Evolutionary conservation across 2,888 invertebrate species (phyloP).

Genomic region (Therioaphis trifolii): DNA sequence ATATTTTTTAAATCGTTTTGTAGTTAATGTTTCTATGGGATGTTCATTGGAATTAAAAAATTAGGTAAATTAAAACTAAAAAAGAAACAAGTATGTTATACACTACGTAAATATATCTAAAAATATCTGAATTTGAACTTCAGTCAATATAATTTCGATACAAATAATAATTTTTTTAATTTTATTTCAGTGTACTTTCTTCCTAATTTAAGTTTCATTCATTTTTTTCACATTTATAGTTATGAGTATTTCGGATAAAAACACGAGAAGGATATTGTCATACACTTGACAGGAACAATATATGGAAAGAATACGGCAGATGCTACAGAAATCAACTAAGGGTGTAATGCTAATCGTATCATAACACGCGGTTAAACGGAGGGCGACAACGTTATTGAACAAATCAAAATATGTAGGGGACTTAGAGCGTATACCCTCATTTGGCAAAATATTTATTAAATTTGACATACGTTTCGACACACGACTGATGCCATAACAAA

Average conservation of each 20-base stretch:
- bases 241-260: neutral
- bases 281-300: slow-evolving; percentile 51
- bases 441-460: slow-evolving; percentile 61
- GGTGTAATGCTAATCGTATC: slow-evolving; percentile 63
- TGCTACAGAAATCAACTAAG: slow-evolving; percentile 49
- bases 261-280: neutral
- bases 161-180: too few species aligned
- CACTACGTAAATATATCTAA: too few species aligned
- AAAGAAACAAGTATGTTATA: too few species aligned
- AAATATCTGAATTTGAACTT: too few species aligned
- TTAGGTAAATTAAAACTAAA: too few species aligned
- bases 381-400: slow-evolving; percentile 55
- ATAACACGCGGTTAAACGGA: slow-evolving; percentile 63
- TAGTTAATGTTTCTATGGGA: too few species aligned
- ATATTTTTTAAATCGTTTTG: too few species aligned
- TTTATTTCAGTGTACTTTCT: too few species aligned
- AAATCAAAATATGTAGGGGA: slow-evolving; percentile 56
- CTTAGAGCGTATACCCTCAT: slow-evolving; percentile 35
- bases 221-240: too few species aligned
- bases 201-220: too few species aligned
- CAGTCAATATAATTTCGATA: too few species aligned
- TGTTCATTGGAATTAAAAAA: too few species aligned
- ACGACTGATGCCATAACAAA: slow-evolving; percentile 47
- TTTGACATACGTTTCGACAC: slow-evolving; percentile 57
- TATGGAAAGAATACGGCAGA: slow-evolving; percentile 42